phyloP scores from a whole-genome alignment of 2,797 vertebrate genomes.

The Trichosurus vulpecula region DNA sequence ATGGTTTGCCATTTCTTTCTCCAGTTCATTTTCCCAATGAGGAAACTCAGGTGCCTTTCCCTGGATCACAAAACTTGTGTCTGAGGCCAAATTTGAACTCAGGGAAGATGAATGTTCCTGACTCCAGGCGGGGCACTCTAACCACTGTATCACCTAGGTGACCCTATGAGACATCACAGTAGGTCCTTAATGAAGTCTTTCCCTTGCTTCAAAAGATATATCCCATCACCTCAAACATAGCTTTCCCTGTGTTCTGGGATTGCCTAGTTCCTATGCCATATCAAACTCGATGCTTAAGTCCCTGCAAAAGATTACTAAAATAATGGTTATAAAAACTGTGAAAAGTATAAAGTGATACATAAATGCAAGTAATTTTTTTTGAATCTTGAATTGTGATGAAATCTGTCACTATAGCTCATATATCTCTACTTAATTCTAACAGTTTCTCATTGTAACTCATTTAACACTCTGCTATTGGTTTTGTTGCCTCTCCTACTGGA shows the following conservation, averaged over 20 bases:
- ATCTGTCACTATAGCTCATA: neutral
- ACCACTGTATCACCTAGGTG: neutral
- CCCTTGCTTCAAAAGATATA: neutral
- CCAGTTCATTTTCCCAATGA: neutral
- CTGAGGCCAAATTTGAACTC: neutral
- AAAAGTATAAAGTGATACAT: neutral
- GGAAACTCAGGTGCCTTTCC: neutral
- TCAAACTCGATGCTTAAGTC: neutral
- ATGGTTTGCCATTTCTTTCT: neutral
- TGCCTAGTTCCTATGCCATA: neutral
- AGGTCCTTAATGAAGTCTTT: neutral
- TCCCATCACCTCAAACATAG: neutral
- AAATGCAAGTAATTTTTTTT: neutral
- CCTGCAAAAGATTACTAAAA: neutral
- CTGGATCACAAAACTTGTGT: neutral
- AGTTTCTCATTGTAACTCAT: neutral
- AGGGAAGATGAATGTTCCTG: neutral
- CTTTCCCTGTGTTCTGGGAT: neutral
- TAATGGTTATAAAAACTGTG: neutral
- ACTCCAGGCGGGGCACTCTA: neutral
- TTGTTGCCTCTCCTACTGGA: neutral
- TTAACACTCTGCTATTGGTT: neutral
- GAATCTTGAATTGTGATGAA: neutral
- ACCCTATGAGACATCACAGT: neutral
- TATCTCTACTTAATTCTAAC: neutral